Evolutionary conservation across 1,140 invertebrate genomes (phyloP).

Genomic region (Chelonus insularis): DNA sequence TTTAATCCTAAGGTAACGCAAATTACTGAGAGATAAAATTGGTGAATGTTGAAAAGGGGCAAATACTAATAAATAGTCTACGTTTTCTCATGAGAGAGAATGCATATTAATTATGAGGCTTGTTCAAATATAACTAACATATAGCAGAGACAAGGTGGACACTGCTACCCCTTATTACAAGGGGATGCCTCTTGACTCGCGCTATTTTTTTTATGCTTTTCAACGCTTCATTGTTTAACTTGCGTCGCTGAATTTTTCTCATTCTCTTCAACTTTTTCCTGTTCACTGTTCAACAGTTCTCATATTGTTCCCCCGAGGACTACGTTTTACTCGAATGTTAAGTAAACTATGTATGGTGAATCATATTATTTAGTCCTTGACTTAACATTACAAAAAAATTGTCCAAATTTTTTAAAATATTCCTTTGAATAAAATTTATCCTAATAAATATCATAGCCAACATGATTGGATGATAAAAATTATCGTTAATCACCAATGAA

Average conservation of each 20-base stretch:
- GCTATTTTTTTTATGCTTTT: constrained; percentile 39
- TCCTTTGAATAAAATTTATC: no score
- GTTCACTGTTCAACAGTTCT: not conserved
- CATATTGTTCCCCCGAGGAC: constrained; percentile 16
- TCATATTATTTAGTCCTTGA: no score
- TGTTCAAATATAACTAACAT: constrained; percentile 54
- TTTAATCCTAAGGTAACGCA: no score
- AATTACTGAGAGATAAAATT: not conserved
- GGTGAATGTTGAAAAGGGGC: not conserved
- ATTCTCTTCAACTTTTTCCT: constrained; percentile 13
- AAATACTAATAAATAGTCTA: constrained; percentile 38
- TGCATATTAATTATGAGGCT: constrained; percentile 58
- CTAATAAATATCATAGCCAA: no score
- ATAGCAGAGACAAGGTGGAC: constrained; percentile 23
- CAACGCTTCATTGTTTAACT: constrained; percentile 30
- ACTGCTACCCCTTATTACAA: constrained; percentile 47
- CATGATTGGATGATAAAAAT: no score
- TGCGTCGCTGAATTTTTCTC: constrained; percentile 31
- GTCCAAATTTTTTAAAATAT: no score
- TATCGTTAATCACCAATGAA: no score
- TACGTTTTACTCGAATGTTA: no score
- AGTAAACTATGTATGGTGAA: no score
- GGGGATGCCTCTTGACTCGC: constrained; percentile 33
- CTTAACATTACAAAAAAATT: no score
- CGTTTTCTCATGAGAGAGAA: constrained; percentile 45